Conservation (phyloP, 1,140 invertebrate genomes). For the Dreissena rostriformis region DNA sequence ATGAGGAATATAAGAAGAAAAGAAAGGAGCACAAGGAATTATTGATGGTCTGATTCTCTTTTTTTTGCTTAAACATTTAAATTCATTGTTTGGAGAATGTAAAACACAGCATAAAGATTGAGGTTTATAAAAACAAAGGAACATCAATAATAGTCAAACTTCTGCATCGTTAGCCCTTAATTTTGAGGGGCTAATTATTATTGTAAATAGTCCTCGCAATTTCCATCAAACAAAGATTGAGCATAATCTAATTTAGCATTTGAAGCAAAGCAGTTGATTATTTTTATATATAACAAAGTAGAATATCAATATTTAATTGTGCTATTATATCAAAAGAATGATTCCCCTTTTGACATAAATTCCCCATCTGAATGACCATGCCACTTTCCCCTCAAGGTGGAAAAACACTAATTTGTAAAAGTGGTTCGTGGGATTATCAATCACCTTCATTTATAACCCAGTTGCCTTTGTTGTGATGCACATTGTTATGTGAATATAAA, state of each 20-base stretch:
- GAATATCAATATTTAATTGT: no score
- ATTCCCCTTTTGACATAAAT: no score
- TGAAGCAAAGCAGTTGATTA: no score
- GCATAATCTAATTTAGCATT: no score
- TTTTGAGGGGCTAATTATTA: background rate
- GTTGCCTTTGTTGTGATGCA: background rate
- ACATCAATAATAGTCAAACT: background rate
- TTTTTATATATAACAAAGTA: no score
- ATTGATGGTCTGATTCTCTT: slow-evolving; percentile 60
- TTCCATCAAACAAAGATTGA: no score
- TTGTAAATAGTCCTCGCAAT: background rate
- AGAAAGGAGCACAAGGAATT: slow-evolving; percentile 61
- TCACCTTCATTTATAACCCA: background rate
- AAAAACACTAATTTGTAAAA: no score
- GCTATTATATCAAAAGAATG: no score
- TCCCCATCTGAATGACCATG: no score
- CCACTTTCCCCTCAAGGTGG: no score
- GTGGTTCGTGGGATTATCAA: no score
- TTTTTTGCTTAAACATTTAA: background rate
- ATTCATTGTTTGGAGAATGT: background rate
- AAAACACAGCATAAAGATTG: background rate
- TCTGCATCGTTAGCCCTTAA: background rate
- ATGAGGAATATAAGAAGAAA: slow-evolving; percentile 44
- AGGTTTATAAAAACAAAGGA: background rate
- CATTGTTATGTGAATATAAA: background rate